Evolutionary conservation across 2,888 invertebrate genomes (phyloP), one percentile per base, ranked within the genome.

Genomic region (Zygaena filipendulae): DNA sequence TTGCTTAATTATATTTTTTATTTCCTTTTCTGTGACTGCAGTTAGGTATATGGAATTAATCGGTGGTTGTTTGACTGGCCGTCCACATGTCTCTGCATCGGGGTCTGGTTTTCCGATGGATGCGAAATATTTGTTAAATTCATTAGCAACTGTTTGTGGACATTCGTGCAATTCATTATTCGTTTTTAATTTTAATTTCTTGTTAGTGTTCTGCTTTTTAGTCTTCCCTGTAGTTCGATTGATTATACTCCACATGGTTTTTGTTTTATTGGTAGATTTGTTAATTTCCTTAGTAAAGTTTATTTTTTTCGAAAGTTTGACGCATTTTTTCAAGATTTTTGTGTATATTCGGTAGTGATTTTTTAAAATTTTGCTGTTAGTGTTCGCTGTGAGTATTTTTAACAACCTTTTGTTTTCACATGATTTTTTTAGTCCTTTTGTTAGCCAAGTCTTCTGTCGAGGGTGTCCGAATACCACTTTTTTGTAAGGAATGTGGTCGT

Each of bases 41-140:
- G 18, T 10, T 7, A 30, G 13, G 10, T 16, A 30, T 5, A 30
- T n/a, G 7, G 25, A 25, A 18, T 30, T 30, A 9, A 25, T 4
- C 5, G 25, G 9, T 11, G 22, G 25, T n/a, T 6, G 13, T 16
- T n/a, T 11, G 1, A 14, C 23, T 4, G 13, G 23, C 5, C 14
- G n/a, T 2, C 26, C n/a, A 11, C 4, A 4, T 13, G n/a, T 12
- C 13, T n/a, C n/a, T n/a, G n/a, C n/a, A n/a, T n/a, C n/a, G n/a
- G n/a, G n/a, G n/a, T n/a, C n/a, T n/a, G n/a, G n/a, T n/a, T n/a
- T n/a, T n/a, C n/a, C n/a, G n/a, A n/a, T n/a, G n/a, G n/a, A n/a
- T n/a, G n/a, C n/a, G n/a, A n/a, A n/a, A n/a, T n/a, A n/a, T n/a
- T n/a, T n/a, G n/a, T n/a, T n/a, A n/a, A n/a, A n/a, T n/a, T n/a